phyloP scores from a whole-genome alignment of 2,797 vertebrate species.

The Holocentrus rufus region DNA sequence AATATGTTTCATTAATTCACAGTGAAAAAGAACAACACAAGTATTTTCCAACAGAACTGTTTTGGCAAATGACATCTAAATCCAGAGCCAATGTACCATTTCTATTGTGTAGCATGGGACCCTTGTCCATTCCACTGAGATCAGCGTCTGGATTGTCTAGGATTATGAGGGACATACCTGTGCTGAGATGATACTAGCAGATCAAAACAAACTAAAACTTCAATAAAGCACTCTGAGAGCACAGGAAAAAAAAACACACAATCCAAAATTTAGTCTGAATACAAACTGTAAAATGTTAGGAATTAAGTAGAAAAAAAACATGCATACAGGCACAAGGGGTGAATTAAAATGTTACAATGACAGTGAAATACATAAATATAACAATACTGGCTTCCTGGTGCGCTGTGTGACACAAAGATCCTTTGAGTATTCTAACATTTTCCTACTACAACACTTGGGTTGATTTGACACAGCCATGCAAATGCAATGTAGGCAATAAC shows the following conservation, averaged over 20 bases:
- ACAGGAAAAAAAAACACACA: constrained; percentile 53
- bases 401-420: constrained; percentile 50
- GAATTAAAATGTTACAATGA: constrained; percentile 61
- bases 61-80: constrained; percentile 73
- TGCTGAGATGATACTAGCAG: constrained; percentile 54
- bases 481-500: constrained; percentile 58
- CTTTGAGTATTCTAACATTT: constrained; percentile 44
- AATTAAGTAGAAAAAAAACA: constrained; percentile 50
- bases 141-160: constrained; percentile 66
- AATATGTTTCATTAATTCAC: constrained; percentile 74
- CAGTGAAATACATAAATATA: constrained; percentile 51
- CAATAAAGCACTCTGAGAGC: constrained; percentile 47
- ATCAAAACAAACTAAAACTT: constrained; percentile 53
- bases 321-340: constrained; percentile 76
- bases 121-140: constrained; percentile 57
- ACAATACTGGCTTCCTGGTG: constrained; percentile 63
- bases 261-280: constrained; percentile 30
- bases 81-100: constrained; percentile 69
- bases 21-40: constrained; percentile 75
- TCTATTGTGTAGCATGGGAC: constrained; percentile 46
- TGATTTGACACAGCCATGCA: constrained; percentile 68
- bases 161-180: constrained; percentile 53
- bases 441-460: constrained; percentile 57
- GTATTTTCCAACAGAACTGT: constrained; percentile 54
- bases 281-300: constrained; percentile 50